Percentiles rank a stretch among this genome's conserved stretches.
These are phyloP conservation scores for Stegodyphus dumicola DNA, from an alignment of 1,140 invertebrate genomes.

Conservation along the genomic window DNA sequence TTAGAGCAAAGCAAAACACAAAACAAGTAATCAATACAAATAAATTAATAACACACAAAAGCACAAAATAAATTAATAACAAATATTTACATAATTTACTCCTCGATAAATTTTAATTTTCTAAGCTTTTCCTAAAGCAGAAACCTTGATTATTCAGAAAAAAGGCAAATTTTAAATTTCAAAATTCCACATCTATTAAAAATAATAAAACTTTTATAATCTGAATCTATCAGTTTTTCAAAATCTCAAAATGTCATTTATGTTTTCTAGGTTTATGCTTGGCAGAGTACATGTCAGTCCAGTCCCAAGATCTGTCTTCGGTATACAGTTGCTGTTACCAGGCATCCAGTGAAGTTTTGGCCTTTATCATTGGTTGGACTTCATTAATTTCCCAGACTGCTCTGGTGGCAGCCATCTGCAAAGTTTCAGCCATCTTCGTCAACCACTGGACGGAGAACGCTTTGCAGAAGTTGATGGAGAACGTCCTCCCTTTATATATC, in stretches of 20 bases:
- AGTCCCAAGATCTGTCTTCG: conserved; percentile 17
- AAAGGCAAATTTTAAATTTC: too few relatives aligned
- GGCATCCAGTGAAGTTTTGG: conserved; percentile 35
- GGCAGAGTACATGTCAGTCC: conserved; percentile 30
- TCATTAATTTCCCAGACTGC: conserved; percentile 21
- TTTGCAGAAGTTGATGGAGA: background rate
- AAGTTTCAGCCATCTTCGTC: conserved; percentile 12
- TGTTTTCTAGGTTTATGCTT: conserved; percentile 19
- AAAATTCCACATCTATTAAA: too few relatives aligned
- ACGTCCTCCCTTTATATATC: background rate
- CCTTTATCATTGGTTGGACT: conserved; percentile 38
- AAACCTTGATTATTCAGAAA: too few relatives aligned
- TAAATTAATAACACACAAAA: too few relatives aligned
- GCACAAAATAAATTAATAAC: too few relatives aligned
- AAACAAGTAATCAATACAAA: too few relatives aligned
- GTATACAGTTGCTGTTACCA: conserved; percentile 54
- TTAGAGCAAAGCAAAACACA: too few relatives aligned
- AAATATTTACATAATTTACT: too few relatives aligned
- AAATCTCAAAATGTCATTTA: background rate
- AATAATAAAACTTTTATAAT: too few relatives aligned
- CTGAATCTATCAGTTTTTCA: too few relatives aligned
- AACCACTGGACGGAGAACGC: conserved; percentile 26
- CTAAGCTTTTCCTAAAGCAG: too few relatives aligned
- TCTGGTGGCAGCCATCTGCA: conserved; percentile 38
- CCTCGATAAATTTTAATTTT: too few relatives aligned